phyloP scores from a whole-genome alignment of 2,797 vertebrate species.

The Falco naumanni region DNA sequence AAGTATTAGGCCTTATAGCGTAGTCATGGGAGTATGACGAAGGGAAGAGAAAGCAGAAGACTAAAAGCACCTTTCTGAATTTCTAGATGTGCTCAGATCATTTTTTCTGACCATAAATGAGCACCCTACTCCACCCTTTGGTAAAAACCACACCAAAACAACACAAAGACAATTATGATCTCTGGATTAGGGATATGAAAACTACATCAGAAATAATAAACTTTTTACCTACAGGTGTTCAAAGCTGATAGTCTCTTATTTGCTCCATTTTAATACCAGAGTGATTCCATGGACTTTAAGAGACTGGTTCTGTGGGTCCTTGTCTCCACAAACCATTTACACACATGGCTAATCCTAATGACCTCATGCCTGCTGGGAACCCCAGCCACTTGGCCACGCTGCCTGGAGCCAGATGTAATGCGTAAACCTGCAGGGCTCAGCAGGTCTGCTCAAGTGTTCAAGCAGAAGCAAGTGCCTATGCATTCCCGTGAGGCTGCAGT shows the following conservation, averaged over 20 bases:
- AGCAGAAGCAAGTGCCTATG: background rate
- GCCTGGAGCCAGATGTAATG: background rate
- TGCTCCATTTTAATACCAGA: background rate
- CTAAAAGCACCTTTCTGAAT: background rate
- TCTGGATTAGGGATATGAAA: background rate
- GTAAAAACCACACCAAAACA: background rate
- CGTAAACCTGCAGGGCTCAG: background rate
- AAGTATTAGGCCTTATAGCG: background rate
- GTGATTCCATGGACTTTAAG: background rate
- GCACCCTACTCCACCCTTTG: background rate
- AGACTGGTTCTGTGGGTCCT: background rate
- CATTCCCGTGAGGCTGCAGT: accelerated
- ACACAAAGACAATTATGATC: background rate
- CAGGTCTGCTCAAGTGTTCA: background rate
- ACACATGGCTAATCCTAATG: background rate
- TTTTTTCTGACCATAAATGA: background rate
- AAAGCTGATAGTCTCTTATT: background rate
- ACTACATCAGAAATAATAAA: background rate
- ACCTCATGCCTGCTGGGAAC: background rate
- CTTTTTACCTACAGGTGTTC: background rate
- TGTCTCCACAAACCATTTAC: background rate
- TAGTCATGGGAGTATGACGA: background rate
- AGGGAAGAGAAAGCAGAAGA: background rate
- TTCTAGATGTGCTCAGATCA: background rate
- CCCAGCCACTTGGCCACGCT: accelerated